Percentiles rank a stretch among this genome's conserved stretches.
Evolutionary conservation across 2,888 invertebrate genomes (phyloP).

Genomic region (Bimastos eiseni): DNA sequence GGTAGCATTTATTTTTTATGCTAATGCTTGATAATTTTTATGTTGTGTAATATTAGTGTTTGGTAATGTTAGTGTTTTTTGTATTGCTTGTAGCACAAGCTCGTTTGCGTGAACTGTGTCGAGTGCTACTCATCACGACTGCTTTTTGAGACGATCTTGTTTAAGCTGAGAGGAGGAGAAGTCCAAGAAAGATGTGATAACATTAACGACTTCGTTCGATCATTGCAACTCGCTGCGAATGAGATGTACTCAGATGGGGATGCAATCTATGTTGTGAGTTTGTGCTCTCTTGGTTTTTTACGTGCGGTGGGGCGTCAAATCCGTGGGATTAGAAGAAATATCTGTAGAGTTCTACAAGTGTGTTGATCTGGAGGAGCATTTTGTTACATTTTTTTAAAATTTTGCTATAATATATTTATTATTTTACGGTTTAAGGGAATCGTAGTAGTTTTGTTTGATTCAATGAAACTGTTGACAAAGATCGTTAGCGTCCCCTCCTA

Average conservation of each 20-base stretch:
- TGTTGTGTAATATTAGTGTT: too few relatives aligned
- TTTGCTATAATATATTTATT: not conserved
- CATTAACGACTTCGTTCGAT: constrained; percentile 59
- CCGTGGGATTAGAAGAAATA: not conserved
- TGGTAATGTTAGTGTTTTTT: constrained; percentile 14
- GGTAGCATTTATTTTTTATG: too few relatives aligned
- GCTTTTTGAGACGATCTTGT: constrained; percentile 76
- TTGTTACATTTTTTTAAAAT: not conserved
- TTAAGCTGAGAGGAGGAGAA: constrained; percentile 64
- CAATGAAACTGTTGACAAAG: too few relatives aligned
- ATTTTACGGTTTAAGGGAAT: too few relatives aligned
- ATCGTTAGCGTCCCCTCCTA: too few relatives aligned
- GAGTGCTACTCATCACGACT: constrained; percentile 79
- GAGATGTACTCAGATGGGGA: constrained; percentile 46
- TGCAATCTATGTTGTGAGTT: constrained; percentile 56
- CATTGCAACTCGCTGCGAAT: constrained; percentile 45
- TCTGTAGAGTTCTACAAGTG: too few relatives aligned
- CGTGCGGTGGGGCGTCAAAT: too few relatives aligned
- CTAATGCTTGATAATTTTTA: too few relatives aligned
- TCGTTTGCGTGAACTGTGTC: constrained; percentile 76
- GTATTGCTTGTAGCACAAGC: constrained; percentile 49
- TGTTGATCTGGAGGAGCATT: not conserved
- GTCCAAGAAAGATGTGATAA: constrained; percentile 54
- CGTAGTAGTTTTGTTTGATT: too few relatives aligned
- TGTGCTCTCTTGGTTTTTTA: not conserved